phyloP scores from a whole-genome alignment of 1,140 invertebrate genomes.

The Nomia melanderi region DNA sequence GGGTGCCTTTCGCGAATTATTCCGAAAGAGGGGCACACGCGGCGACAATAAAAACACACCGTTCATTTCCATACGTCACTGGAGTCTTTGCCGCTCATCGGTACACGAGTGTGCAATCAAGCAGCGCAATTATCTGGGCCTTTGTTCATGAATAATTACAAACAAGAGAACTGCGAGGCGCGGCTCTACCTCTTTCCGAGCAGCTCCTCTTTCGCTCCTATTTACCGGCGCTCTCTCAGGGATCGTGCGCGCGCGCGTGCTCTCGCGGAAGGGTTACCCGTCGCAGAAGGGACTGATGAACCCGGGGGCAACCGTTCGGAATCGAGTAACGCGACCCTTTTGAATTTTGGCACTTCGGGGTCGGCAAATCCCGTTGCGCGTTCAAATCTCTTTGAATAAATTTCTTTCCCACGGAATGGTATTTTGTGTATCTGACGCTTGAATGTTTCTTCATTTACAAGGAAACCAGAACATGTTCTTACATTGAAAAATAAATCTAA shows the following conservation, averaged over 20 bases:
- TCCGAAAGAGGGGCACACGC: conserved; percentile 39
- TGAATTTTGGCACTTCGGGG: conserved; percentile 36
- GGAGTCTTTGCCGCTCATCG: conserved; percentile 65
- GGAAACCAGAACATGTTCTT: no score
- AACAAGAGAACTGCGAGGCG: conserved; percentile 66
- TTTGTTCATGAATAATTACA: conserved; percentile 77
- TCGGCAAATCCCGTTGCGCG: background rate
- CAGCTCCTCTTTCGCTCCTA: conserved; percentile 55
- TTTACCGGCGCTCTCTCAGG: conserved; percentile 40
- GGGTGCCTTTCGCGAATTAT: conserved; percentile 63
- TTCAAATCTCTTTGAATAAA: background rate
- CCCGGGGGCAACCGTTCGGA: conserved; percentile 57
- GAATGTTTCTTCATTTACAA: no score
- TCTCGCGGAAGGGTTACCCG: conserved; percentile 16
- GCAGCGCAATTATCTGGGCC: conserved; percentile 74
- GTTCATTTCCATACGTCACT: conserved; percentile 72
- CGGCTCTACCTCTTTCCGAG: conserved; percentile 44
- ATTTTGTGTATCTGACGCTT: no score
- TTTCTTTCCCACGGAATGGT: background rate
- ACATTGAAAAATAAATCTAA: no score
- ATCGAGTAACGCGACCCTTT: conserved; percentile 52
- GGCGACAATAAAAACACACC: conserved; percentile 71
- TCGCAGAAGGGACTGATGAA: conserved; percentile 19
- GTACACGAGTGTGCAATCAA: conserved; percentile 74
- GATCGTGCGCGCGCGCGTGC: background rate